These are phyloP conservation scores for Charina bottae DNA, from an alignment of 2,113 vertebrate genomes.

Conservation along the genomic window DNA sequence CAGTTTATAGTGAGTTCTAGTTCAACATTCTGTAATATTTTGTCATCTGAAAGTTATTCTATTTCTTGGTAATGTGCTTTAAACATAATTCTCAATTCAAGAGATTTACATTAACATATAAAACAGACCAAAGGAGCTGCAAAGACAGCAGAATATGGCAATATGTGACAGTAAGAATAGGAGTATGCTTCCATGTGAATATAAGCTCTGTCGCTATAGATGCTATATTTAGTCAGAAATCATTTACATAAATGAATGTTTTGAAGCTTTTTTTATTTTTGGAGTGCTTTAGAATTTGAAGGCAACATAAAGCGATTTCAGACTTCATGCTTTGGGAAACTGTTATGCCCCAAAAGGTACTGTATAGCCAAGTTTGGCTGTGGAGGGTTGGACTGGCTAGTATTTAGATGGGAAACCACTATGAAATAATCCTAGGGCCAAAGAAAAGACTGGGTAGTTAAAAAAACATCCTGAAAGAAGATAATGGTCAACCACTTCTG, in stretches of 20 bases:
- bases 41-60: slow-evolving; percentile 11
- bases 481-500: too few relatives aligned
- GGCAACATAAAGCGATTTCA: slow-evolving; percentile 22
- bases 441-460: too few relatives aligned
- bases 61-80: not conserved
- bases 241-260: slow-evolving; percentile 68
- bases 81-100: slow-evolving; percentile 9
- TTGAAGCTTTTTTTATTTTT: slow-evolving; percentile 45
- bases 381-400: too few relatives aligned
- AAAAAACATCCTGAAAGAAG: too few relatives aligned
- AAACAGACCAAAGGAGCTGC: slow-evolving; percentile 41
- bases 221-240: slow-evolving; percentile 44
- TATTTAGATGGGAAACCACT: too few relatives aligned
- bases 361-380: too few relatives aligned
- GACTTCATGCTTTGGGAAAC: slow-evolving; percentile 38
- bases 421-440: too few relatives aligned
- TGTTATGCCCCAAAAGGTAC: not conserved
- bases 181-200: slow-evolving; percentile 46
- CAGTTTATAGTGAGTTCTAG: slow-evolving; percentile 30
- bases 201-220: slow-evolving; percentile 47
- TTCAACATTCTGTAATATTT: slow-evolving; percentile 24
- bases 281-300: slow-evolving; percentile 46
- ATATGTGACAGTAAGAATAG: slow-evolving; percentile 33
- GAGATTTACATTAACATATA: slow-evolving; percentile 48
- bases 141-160: slow-evolving; percentile 42